Conservation (phyloP, 64 coral and sea anemone species). For the Platygyra sinensis region DNA sequence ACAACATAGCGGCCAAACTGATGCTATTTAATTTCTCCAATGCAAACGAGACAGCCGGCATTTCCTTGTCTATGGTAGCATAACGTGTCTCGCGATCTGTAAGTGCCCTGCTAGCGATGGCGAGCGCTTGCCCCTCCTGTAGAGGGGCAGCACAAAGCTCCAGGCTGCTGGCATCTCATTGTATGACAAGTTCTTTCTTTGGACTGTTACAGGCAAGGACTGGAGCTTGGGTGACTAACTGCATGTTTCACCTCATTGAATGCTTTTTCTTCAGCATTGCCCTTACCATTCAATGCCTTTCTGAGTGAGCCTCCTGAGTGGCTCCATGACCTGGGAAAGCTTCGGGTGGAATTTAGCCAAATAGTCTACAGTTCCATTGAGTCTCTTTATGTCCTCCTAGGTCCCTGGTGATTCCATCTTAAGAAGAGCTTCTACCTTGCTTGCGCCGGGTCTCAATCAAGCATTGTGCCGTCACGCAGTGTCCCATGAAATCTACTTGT, state of each 20-base stretch:
- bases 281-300: not conserved
- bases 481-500: no score
- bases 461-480: no score
- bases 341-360: not conserved
- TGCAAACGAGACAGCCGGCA: conserved; percentile 25
- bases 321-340: conserved; percentile 3
- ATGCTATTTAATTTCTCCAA: conserved; percentile 49
- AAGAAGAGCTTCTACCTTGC: not conserved
- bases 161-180: conserved; percentile 39
- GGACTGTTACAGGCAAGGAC: conserved; percentile 17
- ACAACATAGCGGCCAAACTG: conserved; percentile 29
- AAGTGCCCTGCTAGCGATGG: conserved; percentile 16
- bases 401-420: not conserved
- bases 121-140: conserved; percentile 4
- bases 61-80: conserved; percentile 42
- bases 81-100: conserved; percentile 44
- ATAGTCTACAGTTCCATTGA: not conserved
- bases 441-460: no score
- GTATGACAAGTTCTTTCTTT: conserved; percentile 24
- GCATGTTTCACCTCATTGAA: conserved; percentile 22
- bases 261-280: conserved; percentile 1
- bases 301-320: not conserved
- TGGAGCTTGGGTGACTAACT: conserved; percentile 40
- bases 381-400: not conserved
- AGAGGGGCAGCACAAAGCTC: conserved; percentile 20